phyloP scores from a whole-genome alignment of 2,888 invertebrate genomes.

The Lepidonotus clava region DNA sequence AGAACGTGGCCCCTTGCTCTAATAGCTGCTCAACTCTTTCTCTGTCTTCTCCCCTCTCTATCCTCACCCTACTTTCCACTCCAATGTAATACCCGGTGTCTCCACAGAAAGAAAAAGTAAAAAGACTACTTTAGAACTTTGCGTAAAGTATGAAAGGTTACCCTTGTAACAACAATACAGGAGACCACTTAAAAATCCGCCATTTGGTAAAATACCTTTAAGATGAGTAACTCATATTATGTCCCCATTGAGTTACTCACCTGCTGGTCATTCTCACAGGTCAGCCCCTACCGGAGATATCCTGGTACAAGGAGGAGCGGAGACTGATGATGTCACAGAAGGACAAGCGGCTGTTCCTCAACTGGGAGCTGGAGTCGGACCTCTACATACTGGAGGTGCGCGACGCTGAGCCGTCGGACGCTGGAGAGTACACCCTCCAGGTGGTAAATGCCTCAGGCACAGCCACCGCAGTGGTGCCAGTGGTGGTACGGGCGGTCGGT shows the following conservation, averaged over 20 bases:
- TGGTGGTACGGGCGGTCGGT: not conserved
- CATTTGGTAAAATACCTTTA: no score
- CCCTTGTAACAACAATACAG: no score
- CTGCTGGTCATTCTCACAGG: not conserved
- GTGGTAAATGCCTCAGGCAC: slow-evolving; percentile 59
- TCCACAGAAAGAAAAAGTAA: no score
- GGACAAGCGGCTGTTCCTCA: slow-evolving; percentile 42
- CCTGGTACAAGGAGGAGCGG: slow-evolving; percentile 24
- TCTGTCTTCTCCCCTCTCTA: no score
- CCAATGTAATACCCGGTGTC: no score
- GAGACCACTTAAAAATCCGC: no score
- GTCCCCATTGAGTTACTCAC: not conserved
- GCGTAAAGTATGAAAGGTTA: no score
- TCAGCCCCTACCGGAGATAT: not conserved
- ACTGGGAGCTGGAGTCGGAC: slow-evolving; percentile 59
- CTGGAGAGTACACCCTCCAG: slow-evolving; percentile 72
- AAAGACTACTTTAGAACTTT: no score
- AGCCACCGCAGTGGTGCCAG: not conserved
- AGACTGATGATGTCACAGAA: slow-evolving; percentile 6
- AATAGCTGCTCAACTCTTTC: no score
- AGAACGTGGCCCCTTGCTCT: no score
- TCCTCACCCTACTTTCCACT: no score
- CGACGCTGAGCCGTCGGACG: slow-evolving; percentile 65
- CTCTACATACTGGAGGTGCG: slow-evolving; percentile 68
- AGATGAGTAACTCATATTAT: no score